Conservation (phyloP, 2,888 invertebrate species). For the Pachycephus smyrnensis region DNA sequence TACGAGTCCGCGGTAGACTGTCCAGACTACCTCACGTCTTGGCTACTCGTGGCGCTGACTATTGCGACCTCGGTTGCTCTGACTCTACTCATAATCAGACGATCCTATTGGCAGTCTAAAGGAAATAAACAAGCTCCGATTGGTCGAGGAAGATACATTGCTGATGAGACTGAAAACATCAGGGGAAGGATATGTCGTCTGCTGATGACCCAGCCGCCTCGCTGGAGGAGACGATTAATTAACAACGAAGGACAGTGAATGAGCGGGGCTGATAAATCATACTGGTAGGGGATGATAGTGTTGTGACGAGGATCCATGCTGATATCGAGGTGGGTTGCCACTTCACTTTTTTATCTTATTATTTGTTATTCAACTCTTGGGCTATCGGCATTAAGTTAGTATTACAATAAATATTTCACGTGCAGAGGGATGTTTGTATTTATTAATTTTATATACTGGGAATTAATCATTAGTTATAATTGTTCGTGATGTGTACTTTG, state of each 20-base stretch:
- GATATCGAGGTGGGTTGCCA: too few relatives aligned
- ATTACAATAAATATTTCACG: too few relatives aligned
- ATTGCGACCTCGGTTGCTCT: background rate
- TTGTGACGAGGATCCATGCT: constrained; percentile 5
- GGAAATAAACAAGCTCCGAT: too few relatives aligned
- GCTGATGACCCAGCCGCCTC: background rate
- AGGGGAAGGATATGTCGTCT: background rate
- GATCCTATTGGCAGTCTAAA: too few relatives aligned
- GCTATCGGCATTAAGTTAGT: too few relatives aligned
- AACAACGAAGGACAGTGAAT: constrained; percentile 34
- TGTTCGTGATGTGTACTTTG: too few relatives aligned
- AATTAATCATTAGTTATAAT: too few relatives aligned
- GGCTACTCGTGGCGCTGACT: background rate
- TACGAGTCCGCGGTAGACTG: constrained; percentile 15
- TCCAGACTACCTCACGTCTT: background rate
- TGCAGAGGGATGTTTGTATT: too few relatives aligned
- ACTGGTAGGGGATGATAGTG: constrained; percentile 4
- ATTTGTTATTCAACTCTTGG: too few relatives aligned
- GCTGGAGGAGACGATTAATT: background rate
- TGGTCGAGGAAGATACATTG: too few relatives aligned
- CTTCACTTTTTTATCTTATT: too few relatives aligned
- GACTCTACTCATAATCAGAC: background rate
- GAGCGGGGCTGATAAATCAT: constrained; percentile 27
- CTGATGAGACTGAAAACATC: background rate
- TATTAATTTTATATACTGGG: too few relatives aligned